These are phyloP conservation scores for Neomorphus geoffroyi DNA, from an alignment of 2,797 vertebrate genomes.

Conservation along the genomic window DNA sequence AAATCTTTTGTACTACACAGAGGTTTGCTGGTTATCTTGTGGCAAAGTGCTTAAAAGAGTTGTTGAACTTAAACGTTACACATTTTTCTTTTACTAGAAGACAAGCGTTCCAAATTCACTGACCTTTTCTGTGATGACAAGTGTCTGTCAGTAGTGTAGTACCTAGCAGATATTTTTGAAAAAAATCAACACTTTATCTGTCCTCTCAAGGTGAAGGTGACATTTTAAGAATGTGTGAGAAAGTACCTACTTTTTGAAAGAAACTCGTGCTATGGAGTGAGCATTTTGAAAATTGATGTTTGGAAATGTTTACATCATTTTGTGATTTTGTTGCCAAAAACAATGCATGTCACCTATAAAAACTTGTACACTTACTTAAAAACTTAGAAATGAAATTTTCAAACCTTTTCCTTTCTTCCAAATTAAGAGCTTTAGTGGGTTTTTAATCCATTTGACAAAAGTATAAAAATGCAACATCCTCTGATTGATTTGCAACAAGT, in stretches of 20 bases:
- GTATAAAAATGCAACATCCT: background rate
- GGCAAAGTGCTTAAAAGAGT: background rate
- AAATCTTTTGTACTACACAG: background rate
- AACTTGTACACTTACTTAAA: background rate
- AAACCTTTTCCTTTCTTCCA: background rate
- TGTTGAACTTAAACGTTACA: background rate
- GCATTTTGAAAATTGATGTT: background rate
- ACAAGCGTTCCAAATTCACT: background rate
- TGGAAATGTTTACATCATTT: background rate
- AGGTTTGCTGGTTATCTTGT: background rate
- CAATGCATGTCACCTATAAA: background rate
- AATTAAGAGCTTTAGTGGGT: background rate
- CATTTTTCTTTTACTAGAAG: background rate
- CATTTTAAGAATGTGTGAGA: too few relatives aligned
- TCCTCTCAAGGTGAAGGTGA: background rate
- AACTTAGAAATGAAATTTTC: background rate
- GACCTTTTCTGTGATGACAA: background rate
- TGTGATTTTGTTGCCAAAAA: background rate
- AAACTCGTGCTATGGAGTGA: background rate
- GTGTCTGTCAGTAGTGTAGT: background rate
- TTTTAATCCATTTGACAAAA: background rate
- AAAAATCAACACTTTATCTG: too few relatives aligned
- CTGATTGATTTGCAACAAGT: background rate
- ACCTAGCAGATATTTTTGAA: background rate
- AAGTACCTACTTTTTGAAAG: background rate